Conservation (phyloP, 2,888 invertebrate genomes). For the Litoditis marina region DNA sequence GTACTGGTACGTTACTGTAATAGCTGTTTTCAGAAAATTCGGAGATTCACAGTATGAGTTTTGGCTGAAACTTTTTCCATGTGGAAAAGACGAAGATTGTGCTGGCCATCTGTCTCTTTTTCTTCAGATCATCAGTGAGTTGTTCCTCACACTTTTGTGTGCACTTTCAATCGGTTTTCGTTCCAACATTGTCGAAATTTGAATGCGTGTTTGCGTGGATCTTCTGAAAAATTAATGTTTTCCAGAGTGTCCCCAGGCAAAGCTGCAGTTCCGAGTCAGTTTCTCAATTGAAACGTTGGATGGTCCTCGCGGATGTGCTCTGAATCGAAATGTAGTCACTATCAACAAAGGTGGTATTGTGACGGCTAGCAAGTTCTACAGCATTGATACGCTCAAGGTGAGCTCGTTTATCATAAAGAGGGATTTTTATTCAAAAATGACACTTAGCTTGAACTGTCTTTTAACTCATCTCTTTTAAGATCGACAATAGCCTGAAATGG, state of each 20-base stretch:
- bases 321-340: constrained; percentile 49
- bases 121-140: constrained; percentile 40
- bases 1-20: too few species aligned
- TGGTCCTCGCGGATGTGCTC: constrained; percentile 44
- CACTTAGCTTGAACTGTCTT: too few species aligned
- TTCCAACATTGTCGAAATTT: not conserved
- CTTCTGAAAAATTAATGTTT: too few species aligned
- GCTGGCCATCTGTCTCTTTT: constrained; percentile 44
- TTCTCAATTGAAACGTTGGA: constrained; percentile 48
- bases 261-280: constrained; percentile 45
- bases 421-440: too few species aligned
- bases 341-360: constrained; percentile 52
- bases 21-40: constrained; percentile 25
- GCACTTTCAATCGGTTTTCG: not conserved
- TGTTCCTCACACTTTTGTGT: not conserved
- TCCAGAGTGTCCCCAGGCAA: constrained; percentile 14
- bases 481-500: too few species aligned
- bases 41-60: constrained; percentile 41
- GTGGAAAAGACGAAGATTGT: constrained; percentile 51
- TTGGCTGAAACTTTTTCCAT: constrained; percentile 44
- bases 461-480: too few species aligned
- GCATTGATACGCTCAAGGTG: constrained; percentile 40
- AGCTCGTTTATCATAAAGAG: not conserved
- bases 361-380: constrained; percentile 50
- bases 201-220: not conserved